These are phyloP conservation scores for Potamarius usumacintae DNA, from an alignment of 2,113 vertebrate species.

Conservation along the genomic window DNA sequence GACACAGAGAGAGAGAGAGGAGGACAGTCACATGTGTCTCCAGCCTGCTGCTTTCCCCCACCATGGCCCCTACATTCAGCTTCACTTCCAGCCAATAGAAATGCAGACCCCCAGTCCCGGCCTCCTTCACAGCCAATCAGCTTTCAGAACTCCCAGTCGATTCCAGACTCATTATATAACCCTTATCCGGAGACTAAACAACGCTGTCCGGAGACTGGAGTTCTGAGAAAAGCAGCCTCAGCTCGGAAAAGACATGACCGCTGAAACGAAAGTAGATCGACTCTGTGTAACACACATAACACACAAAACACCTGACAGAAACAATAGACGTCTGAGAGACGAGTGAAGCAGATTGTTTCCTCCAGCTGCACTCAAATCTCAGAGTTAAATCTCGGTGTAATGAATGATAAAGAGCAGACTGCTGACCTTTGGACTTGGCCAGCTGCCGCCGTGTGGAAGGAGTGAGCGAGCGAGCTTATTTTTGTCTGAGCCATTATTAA, in stretches of 20 bases:
- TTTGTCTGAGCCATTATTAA: slow-evolving; percentile 31
- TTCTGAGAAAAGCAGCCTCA: slow-evolving; percentile 39
- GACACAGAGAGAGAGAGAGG: slow-evolving; percentile 23
- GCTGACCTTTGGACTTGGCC: slow-evolving; percentile 36
- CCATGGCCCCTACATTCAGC: slow-evolving; percentile 40
- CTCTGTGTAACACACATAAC: background rate
- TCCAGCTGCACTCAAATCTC: background rate
- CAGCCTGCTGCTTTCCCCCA: slow-evolving; percentile 35
- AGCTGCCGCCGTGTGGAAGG: background rate
- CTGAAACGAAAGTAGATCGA: background rate
- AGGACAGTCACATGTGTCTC: slow-evolving; percentile 45
- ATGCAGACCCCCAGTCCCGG: slow-evolving; percentile 37
- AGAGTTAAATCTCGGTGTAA: slow-evolving; percentile 18
- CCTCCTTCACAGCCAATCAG: slow-evolving; percentile 50
- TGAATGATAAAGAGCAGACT: slow-evolving; percentile 27
- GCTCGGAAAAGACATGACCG: background rate
- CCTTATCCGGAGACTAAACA: slow-evolving; percentile 48
- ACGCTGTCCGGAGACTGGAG: slow-evolving; percentile 36
- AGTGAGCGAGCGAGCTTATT: background rate
- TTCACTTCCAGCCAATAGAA: slow-evolving; percentile 46
- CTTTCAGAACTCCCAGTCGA: slow-evolving; percentile 30
- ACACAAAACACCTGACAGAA: background rate
- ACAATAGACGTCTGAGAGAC: background rate
- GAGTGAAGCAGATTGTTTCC: background rate
- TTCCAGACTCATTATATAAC: slow-evolving; percentile 58